Evolutionary conservation across 2,888 invertebrate genomes (phyloP).

Genomic region (Cantharis flavilabris): DNA sequence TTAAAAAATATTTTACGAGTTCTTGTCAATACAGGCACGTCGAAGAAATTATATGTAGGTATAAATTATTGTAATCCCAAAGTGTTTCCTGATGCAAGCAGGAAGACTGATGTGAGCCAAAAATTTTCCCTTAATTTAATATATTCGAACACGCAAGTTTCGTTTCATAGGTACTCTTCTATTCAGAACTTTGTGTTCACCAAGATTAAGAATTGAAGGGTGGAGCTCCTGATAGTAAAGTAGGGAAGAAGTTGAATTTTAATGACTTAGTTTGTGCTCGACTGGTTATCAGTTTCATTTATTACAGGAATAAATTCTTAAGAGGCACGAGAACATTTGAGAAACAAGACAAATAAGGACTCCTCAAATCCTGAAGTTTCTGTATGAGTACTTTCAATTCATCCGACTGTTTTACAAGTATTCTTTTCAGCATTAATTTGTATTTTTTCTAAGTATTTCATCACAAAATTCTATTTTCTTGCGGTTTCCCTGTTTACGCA

Average conservation of each 20-base stretch:
- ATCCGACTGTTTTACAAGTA: neutral
- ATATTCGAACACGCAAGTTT: neutral
- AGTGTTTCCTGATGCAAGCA: neutral
- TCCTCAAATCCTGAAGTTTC: neutral
- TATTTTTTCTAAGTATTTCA: neutral
- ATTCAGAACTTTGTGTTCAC: neutral
- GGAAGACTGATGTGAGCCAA: neutral
- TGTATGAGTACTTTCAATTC: neutral
- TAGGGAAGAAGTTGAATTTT: neutral
- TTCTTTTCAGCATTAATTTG: neutral
- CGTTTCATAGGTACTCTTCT: neutral
- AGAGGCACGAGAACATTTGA: neutral
- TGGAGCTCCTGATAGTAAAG: neutral
- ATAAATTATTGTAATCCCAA: neutral
- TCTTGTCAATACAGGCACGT: too few relatives aligned
- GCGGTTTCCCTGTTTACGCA: neutral
- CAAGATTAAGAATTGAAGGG: neutral
- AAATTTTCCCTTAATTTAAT: neutral
- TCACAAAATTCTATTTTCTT: neutral
- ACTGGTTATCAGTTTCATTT: neutral
- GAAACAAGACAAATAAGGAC: neutral
- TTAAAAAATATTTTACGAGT: too few relatives aligned
- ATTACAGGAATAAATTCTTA: neutral
- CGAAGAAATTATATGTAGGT: too few relatives aligned
- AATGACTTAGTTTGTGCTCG: neutral